Evolutionary conservation across 1,140 invertebrate species (phyloP).

Genomic region (Ephestia elutella): DNA sequence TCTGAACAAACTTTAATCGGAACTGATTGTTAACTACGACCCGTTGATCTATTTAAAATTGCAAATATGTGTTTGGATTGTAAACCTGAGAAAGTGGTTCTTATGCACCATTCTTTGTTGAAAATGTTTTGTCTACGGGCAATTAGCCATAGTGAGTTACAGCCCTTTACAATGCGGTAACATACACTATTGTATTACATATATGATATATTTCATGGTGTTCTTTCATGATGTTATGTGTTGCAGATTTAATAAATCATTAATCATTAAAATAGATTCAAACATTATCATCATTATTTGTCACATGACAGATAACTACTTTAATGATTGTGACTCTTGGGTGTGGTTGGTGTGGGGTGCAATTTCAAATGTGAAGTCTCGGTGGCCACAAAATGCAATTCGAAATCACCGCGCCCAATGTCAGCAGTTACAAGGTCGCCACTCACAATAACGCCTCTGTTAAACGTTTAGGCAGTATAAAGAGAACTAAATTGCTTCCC

Average conservation of each 20-base stretch:
- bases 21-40: slow-evolving; percentile 28
- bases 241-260: too few species aligned
- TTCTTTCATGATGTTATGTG: too few species aligned
- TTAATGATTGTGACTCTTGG: too few species aligned
- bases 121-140: too few species aligned
- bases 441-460: slow-evolving; percentile 43
- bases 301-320: too few species aligned
- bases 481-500: neutral
- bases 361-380: slow-evolving; percentile 3
- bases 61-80: neutral
- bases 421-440: slow-evolving; percentile 47
- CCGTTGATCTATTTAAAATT: slow-evolving; percentile 19
- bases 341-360: slow-evolving; percentile 14
- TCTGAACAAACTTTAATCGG: slow-evolving; percentile 45
- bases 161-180: too few species aligned
- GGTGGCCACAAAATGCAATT: slow-evolving; percentile 20
- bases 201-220: too few species aligned
- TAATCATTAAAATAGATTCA: too few species aligned
- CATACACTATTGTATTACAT: too few species aligned
- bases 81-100: neutral
- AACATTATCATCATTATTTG: too few species aligned
- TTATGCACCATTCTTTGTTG: too few species aligned
- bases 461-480: slow-evolving; percentile 12
- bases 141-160: too few species aligned
- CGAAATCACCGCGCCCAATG: slow-evolving; percentile 51